Evolutionary conservation across 2,888 invertebrate genomes (phyloP).

Genomic region (Isoperla grammatica): DNA sequence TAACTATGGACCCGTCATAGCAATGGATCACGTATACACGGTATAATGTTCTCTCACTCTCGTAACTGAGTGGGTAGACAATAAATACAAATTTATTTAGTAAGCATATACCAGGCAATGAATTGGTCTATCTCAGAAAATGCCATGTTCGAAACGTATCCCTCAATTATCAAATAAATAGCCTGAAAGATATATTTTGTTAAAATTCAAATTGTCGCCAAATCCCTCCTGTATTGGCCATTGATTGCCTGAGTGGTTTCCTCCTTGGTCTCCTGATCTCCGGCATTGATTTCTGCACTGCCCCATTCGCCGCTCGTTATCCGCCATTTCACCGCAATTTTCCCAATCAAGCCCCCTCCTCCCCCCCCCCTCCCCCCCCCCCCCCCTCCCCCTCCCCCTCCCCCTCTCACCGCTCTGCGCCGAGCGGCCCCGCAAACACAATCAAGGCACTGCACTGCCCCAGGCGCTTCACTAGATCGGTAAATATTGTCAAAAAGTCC

Average conservation of each 20-base stretch:
- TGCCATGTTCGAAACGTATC: not conserved
- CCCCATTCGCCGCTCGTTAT: constrained; percentile 6
- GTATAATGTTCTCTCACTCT: too few relatives aligned
- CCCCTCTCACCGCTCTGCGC: constrained; percentile 1
- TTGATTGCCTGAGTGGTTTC: not conserved
- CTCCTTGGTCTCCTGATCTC: not conserved
- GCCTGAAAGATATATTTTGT: not conserved
- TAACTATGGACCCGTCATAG: too few relatives aligned
- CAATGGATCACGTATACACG: too few relatives aligned
- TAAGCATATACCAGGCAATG: too few relatives aligned
- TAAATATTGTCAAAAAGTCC: constrained; percentile 6
- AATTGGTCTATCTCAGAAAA: too few relatives aligned
- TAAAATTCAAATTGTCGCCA: not conserved
- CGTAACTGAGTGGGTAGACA: too few relatives aligned
- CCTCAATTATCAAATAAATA: not conserved
- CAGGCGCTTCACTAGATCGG: not conserved
- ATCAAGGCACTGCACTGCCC: not conserved
- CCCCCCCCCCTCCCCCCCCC: constrained; percentile 12
- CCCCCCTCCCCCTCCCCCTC: constrained; percentile 6
- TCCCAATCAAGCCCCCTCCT: constrained; percentile 19
- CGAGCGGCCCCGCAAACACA: not conserved
- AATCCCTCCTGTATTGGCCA: too few relatives aligned
- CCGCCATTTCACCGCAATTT: constrained; percentile 12
- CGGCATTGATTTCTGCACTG: constrained; percentile 2
- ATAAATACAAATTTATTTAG: too few relatives aligned